Base-by-base conservation (phyloP, 2,797 vertebrate genomes). In the Neosilurus hyrtlii region DNA sequence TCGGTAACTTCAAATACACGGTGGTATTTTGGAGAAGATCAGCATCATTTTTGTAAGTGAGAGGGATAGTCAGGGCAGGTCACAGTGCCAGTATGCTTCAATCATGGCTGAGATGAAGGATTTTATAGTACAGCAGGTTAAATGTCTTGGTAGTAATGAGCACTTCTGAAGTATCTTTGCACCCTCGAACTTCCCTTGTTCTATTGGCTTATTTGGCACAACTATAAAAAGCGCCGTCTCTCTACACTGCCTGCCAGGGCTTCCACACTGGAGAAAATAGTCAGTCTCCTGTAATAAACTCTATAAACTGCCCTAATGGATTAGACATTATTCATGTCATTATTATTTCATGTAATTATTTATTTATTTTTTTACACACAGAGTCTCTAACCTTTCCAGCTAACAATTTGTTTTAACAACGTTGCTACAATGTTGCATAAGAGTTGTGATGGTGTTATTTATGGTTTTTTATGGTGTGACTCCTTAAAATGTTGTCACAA, bases 181-280 rank as follows among this genome's bases (percentile, higher is more conserved):
- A 56, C 74, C 20, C 11, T 57, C 30, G 70, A 49, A 81, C 78
- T 85, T 61, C 79, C 65, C 57, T 51, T 84, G 86, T 89, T 89
- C 84, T 87, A 86, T n/a, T 37, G 51, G 57, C 59, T 82, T 51
- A 68, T 79, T 82, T 71, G 65, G 61, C 79, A 37, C 6, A 66
- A 35, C 75, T 56, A 61, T 73, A 20, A 57, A 82, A 63, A 72
- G 37, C 56, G 59, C 15, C 9, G 26, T 11, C 52, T 59, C 26
- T 43, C 66, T 72, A 12, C 14, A 79, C 20, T 62, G 37, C 10
- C 73, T 67, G 74, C 43, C 20, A 26, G 37, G 14, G 2, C 18
- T 57, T 59, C 16, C 54, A 75, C 26, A 18, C 30, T 57, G 54
- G 18, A 75, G 73, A n/a, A 35, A 14, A 54, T 15, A 18, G 14